Conservation (phyloP, 2,888 invertebrate genomes). For the Cataglyphis rosenhaueri region DNA sequence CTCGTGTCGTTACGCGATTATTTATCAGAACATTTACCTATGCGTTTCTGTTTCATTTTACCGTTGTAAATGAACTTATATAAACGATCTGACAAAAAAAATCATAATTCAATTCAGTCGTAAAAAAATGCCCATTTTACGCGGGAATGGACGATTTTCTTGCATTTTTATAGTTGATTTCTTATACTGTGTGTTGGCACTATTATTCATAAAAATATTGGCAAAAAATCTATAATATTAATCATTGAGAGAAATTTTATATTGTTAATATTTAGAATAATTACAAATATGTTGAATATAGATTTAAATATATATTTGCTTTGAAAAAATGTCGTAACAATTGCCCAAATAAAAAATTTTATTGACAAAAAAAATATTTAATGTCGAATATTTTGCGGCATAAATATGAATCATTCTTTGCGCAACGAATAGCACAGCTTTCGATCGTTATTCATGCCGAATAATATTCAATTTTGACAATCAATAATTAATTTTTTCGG, state of each 20-base stretch:
- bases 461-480: constrained; percentile 9
- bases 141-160: background rate
- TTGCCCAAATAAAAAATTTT: background rate
- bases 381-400: background rate
- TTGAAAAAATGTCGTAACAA: background rate
- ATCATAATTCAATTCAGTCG: constrained; percentile 22
- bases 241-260: background rate
- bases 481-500: background rate
- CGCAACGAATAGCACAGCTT: background rate
- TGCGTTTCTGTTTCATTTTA: background rate
- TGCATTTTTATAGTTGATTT: background rate
- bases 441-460: background rate
- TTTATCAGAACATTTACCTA: constrained; percentile 28
- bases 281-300: background rate
- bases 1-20: constrained; percentile 5
- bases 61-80: background rate
- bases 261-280: background rate
- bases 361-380: background rate
- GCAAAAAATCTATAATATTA: background rate
- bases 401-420: background rate
- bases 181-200: constrained; percentile 35
- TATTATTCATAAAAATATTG: constrained; percentile 9
- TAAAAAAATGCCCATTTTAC: background rate
- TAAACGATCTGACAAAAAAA: constrained; percentile 40
- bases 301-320: background rate